Base-by-base conservation (phyloP, 2,797 vertebrate species). In the Vipera latastei region DNA sequence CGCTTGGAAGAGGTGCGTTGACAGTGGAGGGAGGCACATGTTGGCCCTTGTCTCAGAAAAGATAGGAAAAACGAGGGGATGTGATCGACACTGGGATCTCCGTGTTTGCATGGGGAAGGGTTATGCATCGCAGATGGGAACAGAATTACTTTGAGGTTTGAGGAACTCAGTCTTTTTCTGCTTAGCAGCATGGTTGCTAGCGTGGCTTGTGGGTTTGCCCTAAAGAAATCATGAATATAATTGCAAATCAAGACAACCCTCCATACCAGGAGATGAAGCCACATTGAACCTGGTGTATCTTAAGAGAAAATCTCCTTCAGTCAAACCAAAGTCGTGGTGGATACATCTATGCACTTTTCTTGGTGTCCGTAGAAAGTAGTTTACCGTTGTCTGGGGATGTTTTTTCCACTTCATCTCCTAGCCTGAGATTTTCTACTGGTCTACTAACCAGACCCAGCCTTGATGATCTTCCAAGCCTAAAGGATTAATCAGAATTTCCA, bases 1-100 rank as follows among this genome's bases (percentile, higher is more conserved):
- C 95, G 4, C 5, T 93, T 97, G 60, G 96, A 97, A 60, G 97
- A 98, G 97, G 98, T 98, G 96, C 96, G 97, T 92, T 12, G 7
- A 69, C 51, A 25, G 56, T 14, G 56, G 0, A 92, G 18, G n/a
- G 0, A 2, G 57, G 60, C 11, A 1, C 4, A 6, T 26, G 14
- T 57, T 4, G 22, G 28, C 12, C 18, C 53, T 91, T 25, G 59
- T 51, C 11, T 25, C 59, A 4, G 22, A n/a, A 25, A 32, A 48
- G 20, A 25, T 4, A 11, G 73, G 73, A 48, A 65, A 65, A n/a
- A 28, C 12, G 63, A 65, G 63, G 63, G 28, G 12, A 28, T 65
- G 73, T 1, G 4, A 38, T 83, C 38, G 73, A 59, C 18, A 2
- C 57, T 59, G 16, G 18, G 57, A 48, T 48, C 38, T 48, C 20